Evolutionary conservation across 2,888 invertebrate species (phyloP).

Genomic region (Microplitis deprimator): DNA sequence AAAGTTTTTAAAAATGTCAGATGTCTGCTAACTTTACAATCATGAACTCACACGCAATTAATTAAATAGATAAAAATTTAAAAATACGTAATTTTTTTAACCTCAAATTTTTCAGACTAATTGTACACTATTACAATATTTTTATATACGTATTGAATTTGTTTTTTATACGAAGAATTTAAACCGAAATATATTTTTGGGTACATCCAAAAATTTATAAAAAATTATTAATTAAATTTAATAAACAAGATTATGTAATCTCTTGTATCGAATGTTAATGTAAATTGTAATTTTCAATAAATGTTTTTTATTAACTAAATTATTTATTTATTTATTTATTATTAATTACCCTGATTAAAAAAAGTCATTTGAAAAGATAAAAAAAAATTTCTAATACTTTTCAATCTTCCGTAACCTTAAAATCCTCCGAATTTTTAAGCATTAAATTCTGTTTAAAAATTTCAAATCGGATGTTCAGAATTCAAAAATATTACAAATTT

Average conservation of each 20-base stretch:
- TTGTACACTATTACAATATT: neutral
- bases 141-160: neutral
- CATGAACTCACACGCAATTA: neutral
- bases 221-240: neutral
- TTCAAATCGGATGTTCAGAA: too few species aligned
- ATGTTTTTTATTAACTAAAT: slow-evolving; percentile 45
- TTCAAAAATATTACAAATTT: too few species aligned
- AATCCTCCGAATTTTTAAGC: too few species aligned
- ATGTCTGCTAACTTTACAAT: too few species aligned
- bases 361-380: too few species aligned
- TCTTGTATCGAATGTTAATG: slow-evolving; percentile 57
- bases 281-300: slow-evolving; percentile 66
- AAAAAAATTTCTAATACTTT: too few species aligned
- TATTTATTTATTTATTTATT: neutral
- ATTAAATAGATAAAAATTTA: neutral
- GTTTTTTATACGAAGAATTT: neutral
- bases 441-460: too few species aligned
- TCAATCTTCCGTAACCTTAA: too few species aligned
- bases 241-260: slow-evolving; percentile 48
- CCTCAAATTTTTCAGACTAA: neutral
- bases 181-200: neutral
- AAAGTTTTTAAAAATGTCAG: too few species aligned
- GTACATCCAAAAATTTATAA: neutral
- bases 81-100: neutral
- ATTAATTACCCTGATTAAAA: too few species aligned